A percentile compares a stretch with the other conserved stretches of the same genome.
Conservation (phyloP, 2,797 vertebrate species). For the Pantherophis alleghaniensis region DNA sequence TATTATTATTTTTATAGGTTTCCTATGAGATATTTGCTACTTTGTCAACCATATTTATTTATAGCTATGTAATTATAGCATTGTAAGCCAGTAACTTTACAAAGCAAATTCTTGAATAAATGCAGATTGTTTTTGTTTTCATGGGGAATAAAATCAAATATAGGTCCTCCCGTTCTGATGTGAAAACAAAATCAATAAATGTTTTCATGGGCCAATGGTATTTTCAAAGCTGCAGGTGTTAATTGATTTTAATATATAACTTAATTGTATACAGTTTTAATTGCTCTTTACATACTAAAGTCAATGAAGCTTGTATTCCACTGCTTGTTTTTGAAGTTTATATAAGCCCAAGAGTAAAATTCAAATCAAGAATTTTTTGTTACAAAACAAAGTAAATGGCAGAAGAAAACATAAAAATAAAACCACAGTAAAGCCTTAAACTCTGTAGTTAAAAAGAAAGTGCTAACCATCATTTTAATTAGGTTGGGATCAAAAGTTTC, state of each 20-base stretch:
- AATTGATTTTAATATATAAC: background rate
- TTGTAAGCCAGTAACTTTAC: background rate
- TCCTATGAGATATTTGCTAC: background rate
- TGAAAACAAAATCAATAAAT: background rate
- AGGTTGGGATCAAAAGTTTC: background rate
- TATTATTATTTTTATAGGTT: background rate
- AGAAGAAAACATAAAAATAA: background rate
- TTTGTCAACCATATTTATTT: background rate
- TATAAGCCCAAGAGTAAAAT: conserved; percentile 1
- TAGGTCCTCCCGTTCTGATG: background rate
- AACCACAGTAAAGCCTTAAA: background rate
- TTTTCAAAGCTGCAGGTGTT: background rate
- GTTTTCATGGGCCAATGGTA: background rate
- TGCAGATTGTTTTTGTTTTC: background rate
- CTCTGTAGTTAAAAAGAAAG: background rate
- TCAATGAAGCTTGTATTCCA: background rate
- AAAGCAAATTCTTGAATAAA: background rate
- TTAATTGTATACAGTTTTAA: conserved; percentile 9
- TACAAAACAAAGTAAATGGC: background rate
- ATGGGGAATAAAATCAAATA: background rate
- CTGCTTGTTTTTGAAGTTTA: background rate
- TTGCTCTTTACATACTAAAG: background rate
- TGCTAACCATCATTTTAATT: background rate
- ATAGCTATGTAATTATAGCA: background rate
- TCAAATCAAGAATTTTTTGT: background rate